These are phyloP conservation scores for Calliscelio sp. DNA, from an alignment of 2,888 invertebrate species.

Conservation along the genomic window DNA sequence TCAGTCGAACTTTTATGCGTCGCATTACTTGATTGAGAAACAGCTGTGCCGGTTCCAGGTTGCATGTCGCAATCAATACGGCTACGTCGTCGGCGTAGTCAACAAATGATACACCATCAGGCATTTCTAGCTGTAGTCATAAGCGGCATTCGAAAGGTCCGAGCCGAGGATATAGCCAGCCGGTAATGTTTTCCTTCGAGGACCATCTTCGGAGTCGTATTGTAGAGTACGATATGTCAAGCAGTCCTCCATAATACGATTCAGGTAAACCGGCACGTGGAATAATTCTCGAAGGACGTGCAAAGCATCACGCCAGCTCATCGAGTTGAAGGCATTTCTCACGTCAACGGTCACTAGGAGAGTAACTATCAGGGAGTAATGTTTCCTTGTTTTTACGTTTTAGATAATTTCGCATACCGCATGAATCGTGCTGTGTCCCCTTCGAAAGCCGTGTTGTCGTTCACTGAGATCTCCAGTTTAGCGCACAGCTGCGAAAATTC, in stretches of 20 bases:
- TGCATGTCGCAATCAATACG: background rate
- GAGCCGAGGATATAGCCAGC: background rate
- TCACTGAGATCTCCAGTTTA: constrained; percentile 7
- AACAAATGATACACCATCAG: background rate
- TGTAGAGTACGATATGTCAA: too few relatives aligned
- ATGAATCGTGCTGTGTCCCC: background rate
- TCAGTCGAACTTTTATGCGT: background rate
- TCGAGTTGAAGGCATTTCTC: constrained; percentile 14
- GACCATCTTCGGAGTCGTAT: too few relatives aligned
- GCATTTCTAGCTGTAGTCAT: constrained; percentile 23
- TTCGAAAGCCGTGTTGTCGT: constrained; percentile 4
- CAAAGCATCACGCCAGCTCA: too few relatives aligned
- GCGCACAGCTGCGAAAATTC: background rate
- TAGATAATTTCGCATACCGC: background rate
- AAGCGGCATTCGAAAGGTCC: constrained; percentile 61
- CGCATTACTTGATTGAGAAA: background rate
- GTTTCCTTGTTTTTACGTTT: background rate
- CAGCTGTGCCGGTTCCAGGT: background rate
- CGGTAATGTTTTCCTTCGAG: too few relatives aligned
- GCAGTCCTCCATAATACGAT: too few relatives aligned
- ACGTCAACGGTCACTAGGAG: background rate
- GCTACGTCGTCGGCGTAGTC: background rate
- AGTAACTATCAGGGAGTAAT: background rate
- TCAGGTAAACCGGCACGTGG: too few relatives aligned
- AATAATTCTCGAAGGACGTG: too few relatives aligned